Base-by-base conservation (phyloP, 1,140 invertebrate genomes). In the Pogonomyrmex californicus region DNA sequence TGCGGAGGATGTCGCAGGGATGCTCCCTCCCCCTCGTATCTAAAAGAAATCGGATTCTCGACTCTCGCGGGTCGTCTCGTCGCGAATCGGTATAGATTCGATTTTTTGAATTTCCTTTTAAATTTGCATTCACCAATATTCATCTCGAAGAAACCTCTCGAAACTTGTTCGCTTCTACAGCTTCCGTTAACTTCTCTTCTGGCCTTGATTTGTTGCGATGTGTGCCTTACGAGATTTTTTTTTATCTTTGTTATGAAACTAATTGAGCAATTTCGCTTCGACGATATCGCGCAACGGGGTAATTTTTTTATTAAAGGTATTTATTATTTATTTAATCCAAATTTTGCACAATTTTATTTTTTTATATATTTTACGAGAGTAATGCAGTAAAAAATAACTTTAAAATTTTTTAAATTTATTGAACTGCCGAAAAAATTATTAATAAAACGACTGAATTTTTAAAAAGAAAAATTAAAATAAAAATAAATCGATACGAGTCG, bases 111-210 rank as follows among this genome's bases (percentile, higher is more conserved):
- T 36, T 47, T 47, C n/a, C 23, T 23, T 63, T 77, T 62, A 4
- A 47, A 17, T 77, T 77, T 49, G 2, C 30, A 17, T 63, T 58
- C 30, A 47, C n/a, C 14, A 38, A 23, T 23, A 23, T 23, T 56
- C 12, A 3, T 10, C 30, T 65, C 30, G 38, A 49, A 38, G 30
- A 41, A 23, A 23, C n/a, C 44, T 65, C 30, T 66, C 30, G 5
- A 49, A 23, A 78, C 30, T 78, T 65, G 0, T 65, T 47, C 41
- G 44, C 60, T 78, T 68, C 14, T 47, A 36, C 4, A 49, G 14
- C 58, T 36, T 63, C n/a, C 12, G 33, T 65, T 65, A 78, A 78
- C 76, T 47, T 47, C 17, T 77, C 10, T 9, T 65, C 36, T 23
- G 54, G 4, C 41, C 41, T 7, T 38, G 58, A 47, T 65, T 47